Evolutionary conservation across 2,888 invertebrate species (phyloP).

Genomic region (Sphaeridia pumilis): DNA sequence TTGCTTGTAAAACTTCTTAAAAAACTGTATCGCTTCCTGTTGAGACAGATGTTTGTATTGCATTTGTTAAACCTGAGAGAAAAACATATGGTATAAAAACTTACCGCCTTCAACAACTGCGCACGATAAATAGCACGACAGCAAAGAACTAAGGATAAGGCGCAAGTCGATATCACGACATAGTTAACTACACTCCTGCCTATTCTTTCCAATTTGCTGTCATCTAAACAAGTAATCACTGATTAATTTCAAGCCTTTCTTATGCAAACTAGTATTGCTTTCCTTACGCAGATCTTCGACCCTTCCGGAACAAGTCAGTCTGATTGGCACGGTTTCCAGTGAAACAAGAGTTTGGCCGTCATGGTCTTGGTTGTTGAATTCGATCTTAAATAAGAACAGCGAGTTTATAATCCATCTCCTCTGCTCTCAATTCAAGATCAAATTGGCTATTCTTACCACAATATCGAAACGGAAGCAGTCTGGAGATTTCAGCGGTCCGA

Average conservation of each 20-base stretch:
- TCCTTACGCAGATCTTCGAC: constrained; percentile 56
- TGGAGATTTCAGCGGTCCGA: constrained; percentile 74
- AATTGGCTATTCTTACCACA: constrained; percentile 42
- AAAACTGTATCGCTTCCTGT: constrained; percentile 44
- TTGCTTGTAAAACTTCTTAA: constrained; percentile 43
- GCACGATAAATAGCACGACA: constrained; percentile 81
- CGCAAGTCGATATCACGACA: constrained; percentile 66
- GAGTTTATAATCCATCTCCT: not conserved
- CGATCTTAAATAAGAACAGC: constrained; percentile 43
- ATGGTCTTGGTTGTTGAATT: constrained; percentile 81
- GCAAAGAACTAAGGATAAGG: constrained; percentile 71
- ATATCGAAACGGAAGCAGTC: constrained; percentile 84
- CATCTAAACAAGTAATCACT: constrained; percentile 39
- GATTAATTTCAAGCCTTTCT: no score
- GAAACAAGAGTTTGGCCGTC: constrained; percentile 83
- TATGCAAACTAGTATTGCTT: no score
- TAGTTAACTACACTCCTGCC: constrained; percentile 68
- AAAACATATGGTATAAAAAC: constrained; percentile 12
- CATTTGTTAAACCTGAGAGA: no score
- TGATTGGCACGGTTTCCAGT: constrained; percentile 63
- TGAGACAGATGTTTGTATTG: constrained; percentile 25
- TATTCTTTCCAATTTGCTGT: constrained; percentile 61
- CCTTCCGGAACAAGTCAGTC: constrained; percentile 67
- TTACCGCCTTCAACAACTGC: constrained; percentile 59
- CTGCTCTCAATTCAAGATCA: no score